Evolutionary conservation across 2,888 invertebrate species (phyloP).

Genomic region (Lamellibrachia columna): DNA sequence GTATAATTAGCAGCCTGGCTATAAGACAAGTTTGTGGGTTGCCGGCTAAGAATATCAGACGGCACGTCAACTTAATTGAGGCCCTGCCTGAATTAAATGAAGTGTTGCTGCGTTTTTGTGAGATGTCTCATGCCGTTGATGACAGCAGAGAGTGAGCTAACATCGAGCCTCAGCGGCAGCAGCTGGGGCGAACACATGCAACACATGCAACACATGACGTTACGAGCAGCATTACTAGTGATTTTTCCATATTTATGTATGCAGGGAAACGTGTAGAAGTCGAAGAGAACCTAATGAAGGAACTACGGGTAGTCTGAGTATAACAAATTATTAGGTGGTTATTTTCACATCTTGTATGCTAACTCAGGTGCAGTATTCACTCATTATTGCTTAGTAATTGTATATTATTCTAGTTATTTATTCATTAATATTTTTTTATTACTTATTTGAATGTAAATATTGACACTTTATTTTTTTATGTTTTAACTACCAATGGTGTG

Average conservation of each 20-base stretch:
- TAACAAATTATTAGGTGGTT: neutral
- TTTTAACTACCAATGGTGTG: no score
- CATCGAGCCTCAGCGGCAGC: neutral
- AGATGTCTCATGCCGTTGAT: neutral
- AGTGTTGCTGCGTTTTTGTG: neutral
- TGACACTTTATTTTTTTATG: no score
- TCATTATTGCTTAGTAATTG: neutral
- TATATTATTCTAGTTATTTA: no score
- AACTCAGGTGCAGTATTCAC: neutral
- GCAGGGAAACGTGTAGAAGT: neutral
- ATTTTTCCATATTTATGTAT: neutral
- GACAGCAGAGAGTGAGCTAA: neutral
- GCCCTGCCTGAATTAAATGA: conserved; percentile 9
- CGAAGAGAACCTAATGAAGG: neutral
- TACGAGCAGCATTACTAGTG: neutral
- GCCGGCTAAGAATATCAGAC: neutral
- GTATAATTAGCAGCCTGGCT: neutral
- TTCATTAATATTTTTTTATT: no score
- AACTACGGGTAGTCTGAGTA: neutral
- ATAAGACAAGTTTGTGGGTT: conserved; percentile 11
- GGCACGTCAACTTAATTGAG: neutral
- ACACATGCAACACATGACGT: neutral
- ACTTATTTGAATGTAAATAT: no score
- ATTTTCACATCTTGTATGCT: neutral
- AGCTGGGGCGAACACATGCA: neutral